phyloP scores from a whole-genome alignment of 1,140 invertebrate species.

The Zaprionus gabonicus region DNA sequence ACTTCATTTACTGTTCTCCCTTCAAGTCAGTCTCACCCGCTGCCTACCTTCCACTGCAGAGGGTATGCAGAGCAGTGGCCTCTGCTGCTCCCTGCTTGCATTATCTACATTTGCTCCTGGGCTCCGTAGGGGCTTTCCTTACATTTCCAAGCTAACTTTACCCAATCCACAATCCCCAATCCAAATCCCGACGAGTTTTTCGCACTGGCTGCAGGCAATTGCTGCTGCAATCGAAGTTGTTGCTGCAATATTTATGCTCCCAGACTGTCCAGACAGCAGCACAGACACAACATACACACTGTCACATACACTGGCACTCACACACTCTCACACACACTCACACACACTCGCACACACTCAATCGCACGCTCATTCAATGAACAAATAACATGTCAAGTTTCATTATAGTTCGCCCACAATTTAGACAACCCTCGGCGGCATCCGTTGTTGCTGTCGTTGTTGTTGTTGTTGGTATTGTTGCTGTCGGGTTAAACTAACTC shows the following conservation, averaged over 20 bases:
- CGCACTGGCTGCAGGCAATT: constrained; percentile 41
- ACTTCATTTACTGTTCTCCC: too few species aligned
- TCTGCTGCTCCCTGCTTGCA: constrained; percentile 2
- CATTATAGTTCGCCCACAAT: constrained; percentile 71
- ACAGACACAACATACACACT: constrained; percentile 15
- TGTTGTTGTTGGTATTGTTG: constrained; percentile 8
- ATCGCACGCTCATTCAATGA: constrained; percentile 66
- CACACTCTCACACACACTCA: background rate
- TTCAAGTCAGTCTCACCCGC: background rate
- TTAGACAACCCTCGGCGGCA: constrained; percentile 52
- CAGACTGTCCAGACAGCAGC: constrained; percentile 22
- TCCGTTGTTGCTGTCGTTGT: constrained; percentile 24
- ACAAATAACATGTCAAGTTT: constrained; percentile 84
- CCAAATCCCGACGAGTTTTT: constrained; percentile 22
- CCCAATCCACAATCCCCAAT: constrained; percentile 9
- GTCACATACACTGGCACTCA: background rate
- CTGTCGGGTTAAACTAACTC: constrained; percentile 56
- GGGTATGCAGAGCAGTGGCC: background rate
- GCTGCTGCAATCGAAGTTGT: constrained; percentile 26
- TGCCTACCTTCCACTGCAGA: background rate
- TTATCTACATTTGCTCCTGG: constrained; percentile 9
- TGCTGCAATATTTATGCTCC: constrained; percentile 50
- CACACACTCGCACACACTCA: constrained; percentile 39
- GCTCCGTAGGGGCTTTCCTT: constrained; percentile 3
- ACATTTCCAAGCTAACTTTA: constrained; percentile 27